Evolutionary conservation across 2,113 vertebrate species (phyloP).

Genomic region (Menura novaehollandiae): DNA sequence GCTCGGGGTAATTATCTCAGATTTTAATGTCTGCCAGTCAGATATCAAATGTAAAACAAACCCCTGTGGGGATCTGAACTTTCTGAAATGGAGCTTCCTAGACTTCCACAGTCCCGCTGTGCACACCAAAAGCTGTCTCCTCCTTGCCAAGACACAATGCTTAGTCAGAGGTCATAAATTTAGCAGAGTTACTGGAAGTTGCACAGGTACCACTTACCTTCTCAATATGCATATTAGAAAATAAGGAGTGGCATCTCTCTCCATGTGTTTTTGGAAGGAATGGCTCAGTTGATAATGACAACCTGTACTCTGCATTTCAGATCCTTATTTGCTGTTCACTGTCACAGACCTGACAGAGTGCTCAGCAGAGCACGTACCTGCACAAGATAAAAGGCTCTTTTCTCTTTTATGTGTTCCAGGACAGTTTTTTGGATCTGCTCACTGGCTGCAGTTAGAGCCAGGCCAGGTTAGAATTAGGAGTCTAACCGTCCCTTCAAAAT

Average conservation of each 20-base stretch:
- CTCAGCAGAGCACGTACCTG: neutral
- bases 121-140: neutral
- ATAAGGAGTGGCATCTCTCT: neutral
- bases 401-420: neutral
- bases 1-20: neutral
- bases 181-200: neutral
- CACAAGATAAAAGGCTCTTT: neutral
- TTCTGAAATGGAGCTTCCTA: neutral
- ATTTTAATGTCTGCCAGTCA: neutral
- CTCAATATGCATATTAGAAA: neutral
- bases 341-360: neutral
- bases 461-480: neutral
- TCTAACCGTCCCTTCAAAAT: neutral
- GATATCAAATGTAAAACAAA: neutral
- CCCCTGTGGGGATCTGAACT: neutral
- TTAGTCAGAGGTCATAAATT: neutral
- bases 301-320: accelerated
- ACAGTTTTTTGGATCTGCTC: neutral
- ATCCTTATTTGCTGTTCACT: neutral
- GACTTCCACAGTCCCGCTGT: neutral
- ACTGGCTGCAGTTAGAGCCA: accelerated
- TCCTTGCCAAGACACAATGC: neutral
- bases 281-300: neutral
- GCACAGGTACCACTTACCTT: neutral
- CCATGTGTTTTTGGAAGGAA: neutral